Evolutionary conservation across 2,797 vertebrate species (phyloP), one percentile per base, ranked within the genome.

Genomic region (Orientallactaga sibirica): DNA sequence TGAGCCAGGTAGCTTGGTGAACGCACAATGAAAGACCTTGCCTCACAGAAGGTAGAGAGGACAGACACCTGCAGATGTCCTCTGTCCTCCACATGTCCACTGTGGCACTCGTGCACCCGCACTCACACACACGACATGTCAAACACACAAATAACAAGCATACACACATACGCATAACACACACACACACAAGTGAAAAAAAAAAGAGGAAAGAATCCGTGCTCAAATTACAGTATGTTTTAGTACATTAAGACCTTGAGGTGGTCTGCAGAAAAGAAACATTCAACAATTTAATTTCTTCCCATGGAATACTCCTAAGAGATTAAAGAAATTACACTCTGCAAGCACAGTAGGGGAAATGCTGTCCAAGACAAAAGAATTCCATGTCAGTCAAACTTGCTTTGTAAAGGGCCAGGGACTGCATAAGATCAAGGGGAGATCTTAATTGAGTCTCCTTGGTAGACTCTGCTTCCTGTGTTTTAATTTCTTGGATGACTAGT

Each of bases 401-500:
- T 80, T 91, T 82, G 88, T 78, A 71, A 58, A 86, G 55, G 88
- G 16, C 33, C 43, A 3, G 6, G 29, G 37, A 82, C 33, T 78
- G 61, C 91, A 41, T 62, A 87, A 92, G 71, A 95, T 96, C 82
- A 71, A 80, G 41, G 75, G 37, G 43, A 86, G 79, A 86, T 77
- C 82, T 93, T 91, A 81, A 95, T 15, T 93, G 94, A 95, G 66
- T 92, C 94, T 86, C 41, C 16, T 86, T 5, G 0, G 76, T 66
- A 52, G 64, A 66, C 66, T 61, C 81, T 84, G 94, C 84, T 94
- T 83, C 91, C 81, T 68, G 81, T 55, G 79, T 93, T 94, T 96
- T 92, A 95, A 95, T 97, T 95, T 96, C 92, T 94, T 95, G 85
- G 88, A 83, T 97, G 96, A 95, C 52, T 77, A 93, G 94, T 92